phyloP scores from a whole-genome alignment of 2,113 vertebrate species.

The Hippocampus guttulatus region DNA sequence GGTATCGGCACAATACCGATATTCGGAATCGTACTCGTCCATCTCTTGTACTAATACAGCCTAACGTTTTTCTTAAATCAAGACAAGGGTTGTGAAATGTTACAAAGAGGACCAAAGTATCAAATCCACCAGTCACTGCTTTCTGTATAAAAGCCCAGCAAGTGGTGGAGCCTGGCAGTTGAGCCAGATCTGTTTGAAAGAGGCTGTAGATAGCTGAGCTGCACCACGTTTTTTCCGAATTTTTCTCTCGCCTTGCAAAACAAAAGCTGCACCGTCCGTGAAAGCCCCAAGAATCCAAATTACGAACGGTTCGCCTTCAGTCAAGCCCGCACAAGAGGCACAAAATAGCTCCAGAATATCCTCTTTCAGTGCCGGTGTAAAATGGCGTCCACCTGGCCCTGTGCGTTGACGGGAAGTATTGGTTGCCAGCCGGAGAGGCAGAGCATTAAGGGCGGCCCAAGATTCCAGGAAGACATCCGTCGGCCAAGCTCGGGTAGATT shows the following conservation, averaged over 20 bases:
- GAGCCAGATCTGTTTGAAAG: neutral
- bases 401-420: neutral
- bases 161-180: no score
- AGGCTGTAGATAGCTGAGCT: neutral
- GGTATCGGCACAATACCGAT: no score
- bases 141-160: no score
- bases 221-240: neutral
- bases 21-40: no score
- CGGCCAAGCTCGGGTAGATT: constrained; percentile 8
- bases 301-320: neutral
- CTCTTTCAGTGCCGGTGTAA: neutral
- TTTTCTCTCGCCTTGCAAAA: neutral
- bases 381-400: neutral
- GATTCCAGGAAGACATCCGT: constrained; percentile 14
- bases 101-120: no score
- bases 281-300: neutral
- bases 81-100: no score
- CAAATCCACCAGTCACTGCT: no score
- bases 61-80: no score
- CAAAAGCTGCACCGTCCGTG: neutral
- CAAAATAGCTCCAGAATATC: neutral
- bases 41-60: no score
- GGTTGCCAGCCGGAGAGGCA: neutral
- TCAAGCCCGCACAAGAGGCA: neutral
- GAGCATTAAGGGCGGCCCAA: neutral